These are phyloP conservation scores for Anguilla pacifica DNA, from an alignment of 2,797 vertebrate genomes.

Conservation along the genomic window DNA sequence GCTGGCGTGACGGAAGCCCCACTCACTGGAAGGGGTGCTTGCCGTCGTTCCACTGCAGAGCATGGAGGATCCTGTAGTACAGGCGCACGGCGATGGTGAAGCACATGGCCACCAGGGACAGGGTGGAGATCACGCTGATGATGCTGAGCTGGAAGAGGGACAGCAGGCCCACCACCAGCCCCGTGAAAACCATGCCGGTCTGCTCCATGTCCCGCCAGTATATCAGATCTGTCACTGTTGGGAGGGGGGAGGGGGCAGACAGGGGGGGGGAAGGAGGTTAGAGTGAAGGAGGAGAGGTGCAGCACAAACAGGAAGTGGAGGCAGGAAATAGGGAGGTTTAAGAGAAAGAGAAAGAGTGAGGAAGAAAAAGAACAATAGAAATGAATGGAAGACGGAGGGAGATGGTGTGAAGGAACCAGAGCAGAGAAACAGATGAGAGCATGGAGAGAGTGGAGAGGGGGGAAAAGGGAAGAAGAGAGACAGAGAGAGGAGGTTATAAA, in stretches of 20 bases:
- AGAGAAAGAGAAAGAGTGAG: too few species aligned
- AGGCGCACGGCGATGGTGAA: conserved; percentile 83
- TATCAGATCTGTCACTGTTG: conserved; percentile 83
- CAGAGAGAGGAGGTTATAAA: background rate
- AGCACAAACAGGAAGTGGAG: background rate
- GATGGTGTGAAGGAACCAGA: conserved; percentile 10
- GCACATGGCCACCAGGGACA: conserved; percentile 79
- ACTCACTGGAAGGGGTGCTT: conserved; percentile 85
- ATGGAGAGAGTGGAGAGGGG: background rate
- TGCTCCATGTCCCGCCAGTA: conserved; percentile 85
- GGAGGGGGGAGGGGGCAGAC: conserved; percentile 4
- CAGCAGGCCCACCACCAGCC: conserved; percentile 81
- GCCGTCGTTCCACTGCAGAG: conserved; percentile 77
- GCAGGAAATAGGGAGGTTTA: background rate
- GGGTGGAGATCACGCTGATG: conserved; percentile 80
- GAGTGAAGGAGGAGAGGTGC: background rate
- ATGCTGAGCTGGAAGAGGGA: conserved; percentile 90
- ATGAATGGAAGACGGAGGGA: background rate
- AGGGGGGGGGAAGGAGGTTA: background rate
- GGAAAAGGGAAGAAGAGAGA: too few species aligned
- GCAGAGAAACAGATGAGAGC: background rate
- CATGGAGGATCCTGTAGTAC: conserved; percentile 78
- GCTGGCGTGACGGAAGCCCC: too few species aligned
- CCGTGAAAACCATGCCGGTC: conserved; percentile 81
- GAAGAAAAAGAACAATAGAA: background rate